These are phyloP conservation scores for Lacanobia wlatinum DNA, from an alignment of 2,888 invertebrate genomes.

Conservation along the genomic window DNA sequence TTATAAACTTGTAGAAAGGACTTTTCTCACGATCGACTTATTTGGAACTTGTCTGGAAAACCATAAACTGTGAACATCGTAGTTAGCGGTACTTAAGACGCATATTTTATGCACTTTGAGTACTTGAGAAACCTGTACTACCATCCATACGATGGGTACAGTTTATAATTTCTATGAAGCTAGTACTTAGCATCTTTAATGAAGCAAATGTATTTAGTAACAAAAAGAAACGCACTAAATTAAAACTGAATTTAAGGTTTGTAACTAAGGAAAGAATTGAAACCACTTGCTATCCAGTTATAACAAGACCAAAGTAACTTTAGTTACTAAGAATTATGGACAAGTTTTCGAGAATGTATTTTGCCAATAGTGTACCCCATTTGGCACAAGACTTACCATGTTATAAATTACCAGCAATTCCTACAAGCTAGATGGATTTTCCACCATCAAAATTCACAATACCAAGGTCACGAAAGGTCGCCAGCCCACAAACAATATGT, in stretches of 20 bases:
- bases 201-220: not conserved
- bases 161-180: slow-evolving; percentile 23
- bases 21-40: slow-evolving; percentile 59
- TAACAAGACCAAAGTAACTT: too few species aligned
- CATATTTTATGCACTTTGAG: slow-evolving; percentile 43
- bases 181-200: not conserved
- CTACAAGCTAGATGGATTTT: slow-evolving; percentile 10
- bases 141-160: not conserved
- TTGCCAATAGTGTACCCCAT: not conserved
- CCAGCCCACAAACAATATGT: slow-evolving; percentile 52
- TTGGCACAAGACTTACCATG: not conserved
- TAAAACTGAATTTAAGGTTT: too few species aligned
- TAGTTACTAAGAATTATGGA: too few species aligned
- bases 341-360: too few species aligned
- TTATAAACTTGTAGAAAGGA: slow-evolving; percentile 49
- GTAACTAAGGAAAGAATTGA: too few species aligned
- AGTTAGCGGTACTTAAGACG: slow-evolving; percentile 45
- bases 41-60: slow-evolving; percentile 52
- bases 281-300: too few species aligned
- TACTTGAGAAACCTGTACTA: slow-evolving; percentile 18
- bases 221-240: too few species aligned
- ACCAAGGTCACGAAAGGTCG: slow-evolving; percentile 34
- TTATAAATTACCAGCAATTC: not conserved
- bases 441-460: slow-evolving; percentile 52
- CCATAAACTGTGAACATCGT: slow-evolving; percentile 49